phyloP scores from a whole-genome alignment of 2,797 vertebrate species.

The Geotria australis region DNA sequence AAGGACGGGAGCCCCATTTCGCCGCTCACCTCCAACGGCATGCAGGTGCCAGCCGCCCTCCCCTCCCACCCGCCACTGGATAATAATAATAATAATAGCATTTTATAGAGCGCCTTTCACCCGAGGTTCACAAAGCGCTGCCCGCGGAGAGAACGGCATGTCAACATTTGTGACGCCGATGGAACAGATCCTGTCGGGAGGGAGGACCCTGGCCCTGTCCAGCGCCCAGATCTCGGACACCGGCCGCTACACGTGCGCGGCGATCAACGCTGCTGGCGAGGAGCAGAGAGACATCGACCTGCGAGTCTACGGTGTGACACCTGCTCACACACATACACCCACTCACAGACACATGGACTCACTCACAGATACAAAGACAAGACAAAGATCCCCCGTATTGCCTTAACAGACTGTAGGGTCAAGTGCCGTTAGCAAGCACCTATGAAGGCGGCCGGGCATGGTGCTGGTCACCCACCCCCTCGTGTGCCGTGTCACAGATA shows the following conservation, averaged over 20 bases:
- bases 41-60: conserved; percentile 26
- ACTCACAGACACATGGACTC: too few species aligned
- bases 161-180: too few species aligned
- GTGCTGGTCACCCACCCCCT: too few species aligned
- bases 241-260: conserved; percentile 59
- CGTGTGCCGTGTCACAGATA: too few species aligned
- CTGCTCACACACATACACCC: too few species aligned
- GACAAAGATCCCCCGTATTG: too few species aligned
- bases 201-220: conserved; percentile 30
- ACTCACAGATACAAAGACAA: too few species aligned
- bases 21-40: conserved; percentile 26
- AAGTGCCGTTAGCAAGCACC: too few species aligned
- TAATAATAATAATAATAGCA: too few species aligned
- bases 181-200: conserved; percentile 40
- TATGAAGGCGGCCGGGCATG: too few species aligned
- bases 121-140: not conserved
- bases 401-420: too few species aligned
- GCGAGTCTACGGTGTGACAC: conserved; percentile 55
- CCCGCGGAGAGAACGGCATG: not conserved
- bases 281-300: conserved; percentile 43
- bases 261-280: conserved; percentile 71
- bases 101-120: too few species aligned
- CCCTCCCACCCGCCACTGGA: not conserved
- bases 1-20: conserved; percentile 79
- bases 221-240: conserved; percentile 54